These are phyloP conservation scores for Synanthedon myopaeformis DNA, from an alignment of 2,888 invertebrate species.

Conservation along the genomic window DNA sequence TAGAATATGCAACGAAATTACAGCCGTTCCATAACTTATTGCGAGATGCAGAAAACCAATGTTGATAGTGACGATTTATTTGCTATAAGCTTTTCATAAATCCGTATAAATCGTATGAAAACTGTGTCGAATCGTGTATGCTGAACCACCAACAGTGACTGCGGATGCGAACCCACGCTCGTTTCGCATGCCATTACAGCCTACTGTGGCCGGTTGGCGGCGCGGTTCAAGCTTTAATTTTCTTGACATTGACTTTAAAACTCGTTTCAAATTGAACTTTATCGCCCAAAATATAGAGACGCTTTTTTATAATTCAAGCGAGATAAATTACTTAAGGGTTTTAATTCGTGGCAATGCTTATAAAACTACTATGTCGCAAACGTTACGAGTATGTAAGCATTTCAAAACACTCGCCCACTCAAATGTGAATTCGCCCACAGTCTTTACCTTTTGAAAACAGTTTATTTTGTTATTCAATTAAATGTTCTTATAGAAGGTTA, in stretches of 20 bases:
- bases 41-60: slow-evolving; percentile 3
- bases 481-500: slow-evolving; percentile 4
- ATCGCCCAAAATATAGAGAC: not conserved
- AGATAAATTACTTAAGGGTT: slow-evolving; percentile 13
- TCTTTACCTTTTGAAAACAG: slow-evolving; percentile 20
- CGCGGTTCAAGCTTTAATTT: slow-evolving; percentile 22
- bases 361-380: slow-evolving; percentile 24
- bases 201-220: slow-evolving; percentile 18
- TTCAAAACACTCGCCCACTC: slow-evolving; percentile 42
- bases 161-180: slow-evolving; percentile 33
- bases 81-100: slow-evolving; percentile 16
- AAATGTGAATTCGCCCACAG: slow-evolving; percentile 32
- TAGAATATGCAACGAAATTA: not conserved
- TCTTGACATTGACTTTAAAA: slow-evolving; percentile 16
- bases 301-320: slow-evolving; percentile 4
- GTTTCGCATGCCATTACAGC: slow-evolving; percentile 32
- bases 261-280: not conserved
- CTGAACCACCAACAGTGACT: slow-evolving; percentile 24
- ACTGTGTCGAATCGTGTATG: slow-evolving; percentile 25
- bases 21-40: slow-evolving; percentile 6
- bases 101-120: slow-evolving; percentile 22
- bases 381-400: slow-evolving; percentile 18
- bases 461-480: slow-evolving; percentile 20
- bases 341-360: slow-evolving; percentile 26
- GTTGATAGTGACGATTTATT: slow-evolving; percentile 11